Base-by-base conservation (phyloP, 2,888 invertebrate genomes). In the Nephrotoma flavescens region DNA sequence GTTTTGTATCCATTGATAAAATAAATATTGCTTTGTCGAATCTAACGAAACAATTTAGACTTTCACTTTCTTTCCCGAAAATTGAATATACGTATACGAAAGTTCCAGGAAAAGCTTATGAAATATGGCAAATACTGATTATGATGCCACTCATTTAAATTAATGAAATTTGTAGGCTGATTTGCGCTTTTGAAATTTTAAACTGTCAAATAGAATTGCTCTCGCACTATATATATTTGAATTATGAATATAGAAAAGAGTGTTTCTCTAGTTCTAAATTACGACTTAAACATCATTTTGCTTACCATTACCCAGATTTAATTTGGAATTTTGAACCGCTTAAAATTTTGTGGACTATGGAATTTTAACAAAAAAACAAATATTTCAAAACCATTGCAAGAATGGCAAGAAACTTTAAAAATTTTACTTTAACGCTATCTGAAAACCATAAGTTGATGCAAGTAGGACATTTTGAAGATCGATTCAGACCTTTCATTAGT, bases 61-160 rank as follows among this genome's bases (percentile, higher is more conserved):
- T n/a, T n/a, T n/a, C n/a, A n/a, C n/a, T n/a, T n/a, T n/a, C n/a
- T n/a, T n/a, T n/a, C n/a, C n/a, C n/a, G n/a, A n/a, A n/a, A n/a
- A n/a, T n/a, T n/a, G n/a, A n/a, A n/a, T n/a, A n/a, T n/a, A n/a
- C n/a, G n/a, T n/a, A 6, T 31, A 41, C 41, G 31, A 57, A 71
- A 86, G 12, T 86, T 44, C 83, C 83, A 31, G 86, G 86, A 44
- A 83, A 86, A 86, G 86, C 86, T 44, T 7, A 83, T 44, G 86
- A 86, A 86, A 44, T 86, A 6, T 44, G 42, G 2, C 6, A 83
- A 12, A 15, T 86, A 19, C 19, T 86, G 19, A 4, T 86, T 11
- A 11, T 86, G 6, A 15, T 83, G 4, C 86, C 86, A 31, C 19
- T 86, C 3, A 31, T 83, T 9, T 57, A 42, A 7, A 4, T 47